A percentile compares a stretch with the other conserved stretches of the same genome.
Evolutionary conservation across 1,140 invertebrate species (phyloP).

Genomic region (Achatina immaculata): DNA sequence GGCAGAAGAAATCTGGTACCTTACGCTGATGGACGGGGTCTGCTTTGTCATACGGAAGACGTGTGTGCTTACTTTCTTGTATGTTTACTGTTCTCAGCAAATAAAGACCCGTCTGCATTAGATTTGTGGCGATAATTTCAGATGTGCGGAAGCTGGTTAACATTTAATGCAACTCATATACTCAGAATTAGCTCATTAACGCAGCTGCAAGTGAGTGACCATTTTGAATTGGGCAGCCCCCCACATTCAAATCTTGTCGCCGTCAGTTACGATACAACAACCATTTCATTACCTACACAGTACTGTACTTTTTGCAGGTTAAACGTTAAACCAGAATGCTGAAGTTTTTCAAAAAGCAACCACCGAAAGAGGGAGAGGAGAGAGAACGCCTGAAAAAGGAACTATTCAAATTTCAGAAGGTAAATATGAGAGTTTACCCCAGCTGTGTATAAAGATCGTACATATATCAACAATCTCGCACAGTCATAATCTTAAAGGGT

Average conservation of each 20-base stretch:
- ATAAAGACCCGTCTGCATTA: neutral
- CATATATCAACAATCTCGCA: too few relatives aligned
- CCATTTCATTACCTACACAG: too few relatives aligned
- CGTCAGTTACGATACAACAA: too few relatives aligned
- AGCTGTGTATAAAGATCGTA: too few relatives aligned
- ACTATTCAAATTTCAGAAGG: conserved; percentile 81
- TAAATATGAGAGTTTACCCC: conserved; percentile 40
- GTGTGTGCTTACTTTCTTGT: neutral
- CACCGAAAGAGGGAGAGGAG: conserved; percentile 83
- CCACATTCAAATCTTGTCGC: too few relatives aligned
- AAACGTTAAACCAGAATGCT: conserved; percentile 47
- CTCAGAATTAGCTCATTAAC: too few relatives aligned
- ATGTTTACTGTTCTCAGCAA: neutral
- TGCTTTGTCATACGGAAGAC: neutral
- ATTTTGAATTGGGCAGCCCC: too few relatives aligned
- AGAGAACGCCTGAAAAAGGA: conserved; percentile 91
- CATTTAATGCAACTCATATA: too few relatives aligned
- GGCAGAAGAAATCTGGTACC: conserved; percentile 2
- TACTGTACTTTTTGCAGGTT: neutral
- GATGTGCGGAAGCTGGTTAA: too few relatives aligned
- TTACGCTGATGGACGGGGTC: too few relatives aligned
- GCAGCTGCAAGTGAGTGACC: too few relatives aligned
- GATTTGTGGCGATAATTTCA: neutral
- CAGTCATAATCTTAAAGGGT: too few relatives aligned
- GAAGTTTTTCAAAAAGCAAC: conserved; percentile 61